phyloP scores from a whole-genome alignment of 2,113 vertebrate genomes.

The Calidris pugnax region DNA sequence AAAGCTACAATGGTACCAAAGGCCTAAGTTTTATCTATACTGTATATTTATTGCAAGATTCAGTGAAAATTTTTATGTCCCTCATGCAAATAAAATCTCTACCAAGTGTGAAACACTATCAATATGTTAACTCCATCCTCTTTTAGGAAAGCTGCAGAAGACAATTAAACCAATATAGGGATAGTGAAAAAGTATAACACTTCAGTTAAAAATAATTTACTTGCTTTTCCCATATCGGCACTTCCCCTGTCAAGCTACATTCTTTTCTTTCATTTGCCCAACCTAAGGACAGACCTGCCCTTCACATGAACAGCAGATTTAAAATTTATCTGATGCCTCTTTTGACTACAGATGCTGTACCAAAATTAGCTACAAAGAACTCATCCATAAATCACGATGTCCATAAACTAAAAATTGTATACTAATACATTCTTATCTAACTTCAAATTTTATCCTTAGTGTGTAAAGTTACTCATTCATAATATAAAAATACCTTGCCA shows the following conservation, averaged over 20 bases:
- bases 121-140: neutral
- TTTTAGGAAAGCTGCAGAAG: neutral
- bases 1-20: neutral
- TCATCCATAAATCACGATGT: slow-evolving; percentile 25
- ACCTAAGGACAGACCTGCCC: neutral
- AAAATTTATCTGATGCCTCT: neutral
- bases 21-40: neutral
- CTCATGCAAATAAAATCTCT: neutral
- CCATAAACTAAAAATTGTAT: neutral
- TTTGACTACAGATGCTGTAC: slow-evolving; percentile 11
- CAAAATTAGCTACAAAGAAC: slow-evolving; percentile 34
- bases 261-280: neutral
- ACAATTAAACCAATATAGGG: neutral
- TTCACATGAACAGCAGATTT: neutral
- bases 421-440: slow-evolving; percentile 34
- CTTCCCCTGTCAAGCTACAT: neutral
- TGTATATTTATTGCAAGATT: neutral
- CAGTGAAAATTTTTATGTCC: neutral
- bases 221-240: neutral
- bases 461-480: neutral
- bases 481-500: neutral
- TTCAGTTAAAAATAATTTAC: neutral
- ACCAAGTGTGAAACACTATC: neutral
- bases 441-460: slow-evolving; percentile 3
- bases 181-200: neutral